Evolutionary conservation across 1,140 invertebrate species (phyloP).

Genomic region (Rhagoletis zephyria): DNA sequence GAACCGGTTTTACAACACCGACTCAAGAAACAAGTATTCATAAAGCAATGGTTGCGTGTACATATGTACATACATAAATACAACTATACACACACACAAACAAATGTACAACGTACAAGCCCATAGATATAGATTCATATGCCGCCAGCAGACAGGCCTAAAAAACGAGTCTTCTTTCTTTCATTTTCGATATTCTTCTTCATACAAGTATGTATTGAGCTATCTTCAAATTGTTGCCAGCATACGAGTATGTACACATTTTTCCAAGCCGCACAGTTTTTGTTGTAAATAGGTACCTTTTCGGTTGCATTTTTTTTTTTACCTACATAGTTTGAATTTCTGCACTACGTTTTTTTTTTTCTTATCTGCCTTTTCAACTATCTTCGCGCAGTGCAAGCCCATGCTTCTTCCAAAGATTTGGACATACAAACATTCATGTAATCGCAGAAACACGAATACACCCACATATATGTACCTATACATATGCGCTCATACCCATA

Average conservation of each 20-base stretch:
- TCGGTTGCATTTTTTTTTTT: background rate
- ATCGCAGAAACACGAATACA: background rate
- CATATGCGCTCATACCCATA: background rate
- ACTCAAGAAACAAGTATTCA: slow-evolving; percentile 4
- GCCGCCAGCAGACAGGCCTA: slow-evolving; percentile 36
- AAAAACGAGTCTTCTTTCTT: slow-evolving; percentile 29
- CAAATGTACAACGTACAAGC: background rate
- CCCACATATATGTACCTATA: too few species aligned
- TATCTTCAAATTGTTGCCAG: slow-evolving; percentile 19
- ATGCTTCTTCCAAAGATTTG: background rate
- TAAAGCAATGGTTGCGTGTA: background rate
- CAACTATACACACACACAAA: too few species aligned
- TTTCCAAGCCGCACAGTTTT: background rate
- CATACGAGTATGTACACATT: background rate
- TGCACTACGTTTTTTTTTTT: slow-evolving; percentile 1
- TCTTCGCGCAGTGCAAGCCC: slow-evolving; percentile 36
- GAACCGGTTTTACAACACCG: slow-evolving; percentile 44
- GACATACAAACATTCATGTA: background rate
- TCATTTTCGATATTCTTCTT: slow-evolving; percentile 39
- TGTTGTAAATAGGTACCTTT: background rate
- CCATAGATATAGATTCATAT: background rate
- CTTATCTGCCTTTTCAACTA: slow-evolving; percentile 30
- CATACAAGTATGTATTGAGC: background rate
- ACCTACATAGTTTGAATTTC: background rate
- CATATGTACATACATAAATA: background rate